Percentiles rank a stretch among this genome's conserved stretches.
Conservation (phyloP, 30 jellyfish, hydroid and myxozoan species). For the Turritopsis rubra region DNA sequence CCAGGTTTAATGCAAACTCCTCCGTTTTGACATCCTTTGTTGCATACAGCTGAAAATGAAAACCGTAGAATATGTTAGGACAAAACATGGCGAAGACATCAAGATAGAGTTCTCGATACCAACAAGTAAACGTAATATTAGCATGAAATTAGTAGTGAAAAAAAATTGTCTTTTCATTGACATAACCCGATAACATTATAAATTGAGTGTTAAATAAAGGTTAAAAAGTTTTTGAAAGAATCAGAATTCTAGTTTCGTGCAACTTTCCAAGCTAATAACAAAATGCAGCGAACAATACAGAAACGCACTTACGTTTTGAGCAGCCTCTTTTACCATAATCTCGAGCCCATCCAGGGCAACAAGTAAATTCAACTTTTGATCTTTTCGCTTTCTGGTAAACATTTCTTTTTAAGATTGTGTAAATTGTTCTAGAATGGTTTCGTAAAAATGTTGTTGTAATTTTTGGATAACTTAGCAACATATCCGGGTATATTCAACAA, state of each 20-base stretch:
- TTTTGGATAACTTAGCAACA: too few relatives aligned
- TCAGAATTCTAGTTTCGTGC: too few relatives aligned
- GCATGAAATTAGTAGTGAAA: too few relatives aligned
- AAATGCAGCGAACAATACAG: neutral
- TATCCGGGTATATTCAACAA: too few relatives aligned
- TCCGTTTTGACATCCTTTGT: neutral
- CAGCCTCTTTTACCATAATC: neutral
- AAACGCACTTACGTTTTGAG: neutral
- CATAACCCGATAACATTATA: too few relatives aligned
- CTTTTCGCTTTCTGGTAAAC: neutral
- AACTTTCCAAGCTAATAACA: neutral
- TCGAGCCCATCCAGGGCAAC: neutral
- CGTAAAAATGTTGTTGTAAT: too few relatives aligned
- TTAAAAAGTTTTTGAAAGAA: too few relatives aligned
- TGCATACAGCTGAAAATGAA: neutral
- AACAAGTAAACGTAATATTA: too few relatives aligned
- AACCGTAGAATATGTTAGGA: too few relatives aligned
- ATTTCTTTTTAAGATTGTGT: neutral
- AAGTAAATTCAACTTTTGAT: neutral
- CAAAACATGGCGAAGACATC: neutral
- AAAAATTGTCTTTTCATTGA: too few relatives aligned
- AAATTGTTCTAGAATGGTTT: neutral
- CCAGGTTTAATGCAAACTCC: neutral
- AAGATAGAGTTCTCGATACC: too few relatives aligned
- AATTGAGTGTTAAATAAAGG: too few relatives aligned